Evolutionary conservation across 2,888 invertebrate genomes (phyloP), one percentile per base, ranked within the genome.

Genomic region (Diplazon laetatorius): DNA sequence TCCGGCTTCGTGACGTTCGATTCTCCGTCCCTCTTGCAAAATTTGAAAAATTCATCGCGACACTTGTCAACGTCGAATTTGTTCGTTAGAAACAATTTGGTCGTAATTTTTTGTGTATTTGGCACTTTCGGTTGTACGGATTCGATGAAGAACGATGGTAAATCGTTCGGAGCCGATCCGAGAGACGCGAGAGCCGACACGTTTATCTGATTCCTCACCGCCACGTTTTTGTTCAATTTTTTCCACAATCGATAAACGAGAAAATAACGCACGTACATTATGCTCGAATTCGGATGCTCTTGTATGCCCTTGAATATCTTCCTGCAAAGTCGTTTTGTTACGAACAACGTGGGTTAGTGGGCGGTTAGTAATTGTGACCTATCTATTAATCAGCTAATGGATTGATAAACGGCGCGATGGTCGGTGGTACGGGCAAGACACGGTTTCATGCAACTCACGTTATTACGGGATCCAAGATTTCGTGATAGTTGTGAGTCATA

Each of bases 221-320:
- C 82, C 18, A 82, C 80, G 69, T 87, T 86, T 39, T 80, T 86
- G 80, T 88, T 89, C 42, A 90, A 83, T 76, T 87, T 88, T 75
- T 87, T 89, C 91, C 90, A 91, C 39, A 91, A 83, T 72, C 88
- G 87, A 83, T 88, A 90, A 55, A 86, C 85, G 22, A 91, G 86
- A 76, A 91, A 83, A 70, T 88, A 90, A 52, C 91, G 87, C 74
- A 88, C 85, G 78, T 89, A 91, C 87, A 82, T 88, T 84, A 72
- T 74, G 74, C 73, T 85, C 85, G 80, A 83, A 82, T 84, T 82
- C 44, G 90, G 89, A 76, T 86, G 85, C 5, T 78, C 48, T 8
- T 87, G 86, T 79, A 89, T 80, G 69, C 75, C 85, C 76, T 85
- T 86, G 63, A 89, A 84, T 79, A 91, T 81, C 84, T 89, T 91